phyloP scores from a whole-genome alignment of 2,113 vertebrate species.

The Brachionichthys hirsutus region DNA sequence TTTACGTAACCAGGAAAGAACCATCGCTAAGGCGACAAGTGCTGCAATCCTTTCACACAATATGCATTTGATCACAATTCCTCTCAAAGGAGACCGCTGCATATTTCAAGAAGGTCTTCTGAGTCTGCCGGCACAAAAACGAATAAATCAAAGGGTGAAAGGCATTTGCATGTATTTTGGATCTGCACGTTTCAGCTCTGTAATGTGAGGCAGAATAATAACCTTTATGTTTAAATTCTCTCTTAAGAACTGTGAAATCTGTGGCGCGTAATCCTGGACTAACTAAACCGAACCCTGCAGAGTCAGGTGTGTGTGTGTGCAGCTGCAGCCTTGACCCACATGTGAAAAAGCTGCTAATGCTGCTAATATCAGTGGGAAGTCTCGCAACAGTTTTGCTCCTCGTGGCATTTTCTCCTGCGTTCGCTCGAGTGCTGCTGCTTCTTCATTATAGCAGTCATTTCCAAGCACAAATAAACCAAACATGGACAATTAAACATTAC shows the following conservation, averaged over 20 bases:
- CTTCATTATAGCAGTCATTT: constrained; percentile 25
- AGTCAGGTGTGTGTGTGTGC: constrained; percentile 29
- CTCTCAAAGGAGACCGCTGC: constrained; percentile 22
- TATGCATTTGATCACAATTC: constrained; percentile 32
- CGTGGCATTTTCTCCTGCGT: constrained; percentile 7
- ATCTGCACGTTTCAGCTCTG: constrained; percentile 25
- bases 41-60: constrained; percentile 5
- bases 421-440: constrained; percentile 3
- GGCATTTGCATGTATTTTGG: constrained; percentile 11
- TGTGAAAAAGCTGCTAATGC: constrained; percentile 44
- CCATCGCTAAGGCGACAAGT: not conserved
- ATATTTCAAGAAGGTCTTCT: constrained; percentile 19
- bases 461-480: constrained; percentile 17
- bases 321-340: constrained; percentile 34
- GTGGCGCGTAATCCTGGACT: constrained; percentile 31
- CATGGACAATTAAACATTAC: constrained; percentile 22
- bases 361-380: constrained; percentile 22
- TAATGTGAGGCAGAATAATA: constrained; percentile 28
- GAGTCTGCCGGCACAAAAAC: constrained; percentile 14
- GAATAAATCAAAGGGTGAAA: constrained; percentile 33
- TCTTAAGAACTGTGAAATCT: constrained; percentile 48
- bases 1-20: too few relatives aligned
- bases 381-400: constrained; percentile 6
- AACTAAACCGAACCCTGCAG: constrained; percentile 36
- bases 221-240: constrained; percentile 36